phyloP scores from a whole-genome alignment of 2,113 vertebrate species.

The Lophura nycthemera region DNA sequence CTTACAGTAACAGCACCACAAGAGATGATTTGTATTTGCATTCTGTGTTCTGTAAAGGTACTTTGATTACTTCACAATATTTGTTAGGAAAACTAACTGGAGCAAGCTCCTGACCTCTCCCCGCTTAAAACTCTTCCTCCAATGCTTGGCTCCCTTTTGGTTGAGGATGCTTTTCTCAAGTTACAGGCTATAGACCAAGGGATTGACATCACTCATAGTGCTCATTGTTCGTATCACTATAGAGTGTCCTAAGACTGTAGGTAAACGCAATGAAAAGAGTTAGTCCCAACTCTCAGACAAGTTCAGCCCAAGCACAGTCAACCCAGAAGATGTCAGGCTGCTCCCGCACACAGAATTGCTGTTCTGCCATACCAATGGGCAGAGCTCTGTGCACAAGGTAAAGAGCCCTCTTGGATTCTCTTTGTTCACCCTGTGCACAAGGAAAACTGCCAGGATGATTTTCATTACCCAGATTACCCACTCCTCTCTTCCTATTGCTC shows the following conservation, averaged over 20 bases:
- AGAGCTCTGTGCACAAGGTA: not conserved
- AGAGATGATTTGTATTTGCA: not conserved
- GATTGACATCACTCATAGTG: not conserved
- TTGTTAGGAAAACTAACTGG: not conserved
- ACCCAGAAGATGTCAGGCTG: not conserved
- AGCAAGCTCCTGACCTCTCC: not conserved
- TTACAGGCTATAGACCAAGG: not conserved
- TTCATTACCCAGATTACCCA: not conserved
- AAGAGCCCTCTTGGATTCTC: not conserved
- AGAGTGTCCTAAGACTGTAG: accelerated
- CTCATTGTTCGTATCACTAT: not conserved
- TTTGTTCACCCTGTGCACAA: not conserved
- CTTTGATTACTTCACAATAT: not conserved
- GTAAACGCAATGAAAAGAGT: not conserved
- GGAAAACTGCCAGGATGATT: not conserved
- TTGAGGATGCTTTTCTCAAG: not conserved
- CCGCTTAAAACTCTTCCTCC: not conserved
- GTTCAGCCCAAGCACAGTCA: not conserved
- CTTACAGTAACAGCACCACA: not conserved
- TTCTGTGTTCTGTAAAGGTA: not conserved
- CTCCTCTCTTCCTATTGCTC: not conserved
- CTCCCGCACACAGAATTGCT: not conserved
- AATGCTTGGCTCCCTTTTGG: not conserved
- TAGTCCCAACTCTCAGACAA: not conserved
- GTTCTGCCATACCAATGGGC: not conserved